Conservation (phyloP, 2,113 vertebrate genomes). For the Ardeotis arabs region DNA sequence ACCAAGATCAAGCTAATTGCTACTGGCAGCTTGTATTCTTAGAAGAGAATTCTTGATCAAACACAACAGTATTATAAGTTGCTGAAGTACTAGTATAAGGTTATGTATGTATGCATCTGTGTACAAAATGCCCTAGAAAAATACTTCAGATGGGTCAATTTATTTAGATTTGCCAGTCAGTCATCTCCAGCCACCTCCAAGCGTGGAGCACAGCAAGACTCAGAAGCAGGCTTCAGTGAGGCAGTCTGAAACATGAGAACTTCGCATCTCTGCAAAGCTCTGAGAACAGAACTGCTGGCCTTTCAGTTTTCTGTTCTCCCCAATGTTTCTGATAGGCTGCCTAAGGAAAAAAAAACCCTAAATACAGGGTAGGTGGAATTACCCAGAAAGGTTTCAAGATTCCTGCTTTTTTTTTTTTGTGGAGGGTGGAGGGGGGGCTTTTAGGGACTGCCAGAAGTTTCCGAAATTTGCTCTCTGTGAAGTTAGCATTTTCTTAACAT, state of each 20-base stretch:
- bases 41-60: background rate
- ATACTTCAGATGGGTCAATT: background rate
- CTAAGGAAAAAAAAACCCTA: background rate
- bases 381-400: background rate
- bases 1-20: background rate
- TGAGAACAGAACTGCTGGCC: background rate
- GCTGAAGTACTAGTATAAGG: background rate
- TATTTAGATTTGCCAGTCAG: background rate
- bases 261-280: background rate
- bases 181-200: background rate
- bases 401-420: background rate
- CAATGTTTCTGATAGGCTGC: background rate
- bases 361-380: background rate
- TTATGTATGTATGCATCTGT: background rate
- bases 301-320: background rate
- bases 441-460: background rate
- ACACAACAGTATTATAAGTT: background rate
- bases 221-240: background rate
- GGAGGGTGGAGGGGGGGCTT: background rate
- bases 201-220: background rate
- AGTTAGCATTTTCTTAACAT: background rate
- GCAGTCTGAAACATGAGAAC: background rate
- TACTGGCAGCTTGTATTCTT: background rate
- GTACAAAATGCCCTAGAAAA: background rate
- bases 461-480: background rate